Evolutionary conservation across 2,113 vertebrate species (phyloP).

Genomic region (Macquaria ambigua): DNA sequence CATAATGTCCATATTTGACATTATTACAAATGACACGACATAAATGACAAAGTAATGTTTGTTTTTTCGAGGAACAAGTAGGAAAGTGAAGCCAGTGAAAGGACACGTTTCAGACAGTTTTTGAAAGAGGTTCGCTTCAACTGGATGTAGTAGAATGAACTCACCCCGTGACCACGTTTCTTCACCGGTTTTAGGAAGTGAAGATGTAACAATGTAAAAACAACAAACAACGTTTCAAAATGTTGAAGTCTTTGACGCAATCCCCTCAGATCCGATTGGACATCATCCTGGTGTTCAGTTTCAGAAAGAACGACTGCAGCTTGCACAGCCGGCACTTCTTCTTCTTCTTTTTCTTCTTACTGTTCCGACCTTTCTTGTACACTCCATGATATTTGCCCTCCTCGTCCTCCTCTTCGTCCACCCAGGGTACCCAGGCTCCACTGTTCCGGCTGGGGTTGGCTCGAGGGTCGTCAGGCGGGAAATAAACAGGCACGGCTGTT

Average conservation of each 20-base stretch:
- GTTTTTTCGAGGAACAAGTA: not conserved
- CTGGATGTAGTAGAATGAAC: not conserved
- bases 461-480: conserved; percentile 91
- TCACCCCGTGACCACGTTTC: not conserved
- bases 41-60: not conserved
- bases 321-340: conserved; percentile 90
- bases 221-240: not conserved
- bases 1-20: not conserved
- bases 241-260: not conserved
- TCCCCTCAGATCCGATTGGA: conserved; percentile 89
- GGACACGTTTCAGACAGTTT: not conserved
- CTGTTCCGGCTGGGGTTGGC: conserved; percentile 89
- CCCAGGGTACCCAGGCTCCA: conserved; percentile 95
- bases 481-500: conserved; percentile 91
- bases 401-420: conserved; percentile 80
- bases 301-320: conserved; percentile 91
- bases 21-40: not conserved
- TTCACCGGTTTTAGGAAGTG: not conserved
- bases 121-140: not conserved
- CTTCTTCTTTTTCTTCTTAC: conserved; percentile 81
- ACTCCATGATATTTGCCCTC: conserved; percentile 76
- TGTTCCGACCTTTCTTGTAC: conserved; percentile 76
- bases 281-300: conserved; percentile 93
- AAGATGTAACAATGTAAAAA: not conserved
- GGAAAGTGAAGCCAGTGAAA: conserved; percentile 16